These are phyloP conservation scores for Dascyllus trimaculatus DNA, from an alignment of 2,113 vertebrate species.

Conservation along the genomic window DNA sequence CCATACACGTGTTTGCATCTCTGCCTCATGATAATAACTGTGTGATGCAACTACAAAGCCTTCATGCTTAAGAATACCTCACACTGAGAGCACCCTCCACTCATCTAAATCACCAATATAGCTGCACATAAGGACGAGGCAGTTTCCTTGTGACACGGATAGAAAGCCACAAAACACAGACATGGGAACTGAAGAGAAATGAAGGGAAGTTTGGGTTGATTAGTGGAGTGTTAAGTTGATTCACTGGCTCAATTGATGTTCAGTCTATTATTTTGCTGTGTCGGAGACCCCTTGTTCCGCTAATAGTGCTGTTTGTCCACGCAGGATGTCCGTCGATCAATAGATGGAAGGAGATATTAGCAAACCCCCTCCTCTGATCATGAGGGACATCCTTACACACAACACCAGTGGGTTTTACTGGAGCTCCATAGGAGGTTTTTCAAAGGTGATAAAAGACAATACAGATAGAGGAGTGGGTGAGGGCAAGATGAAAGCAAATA, in stretches of 20 bases:
- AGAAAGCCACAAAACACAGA: not conserved
- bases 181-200: not conserved
- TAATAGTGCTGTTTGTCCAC: conserved; percentile 72
- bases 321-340: conserved; percentile 48
- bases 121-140: not conserved
- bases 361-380: conserved; percentile 57
- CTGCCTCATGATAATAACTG: too few species aligned
- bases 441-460: too few species aligned
- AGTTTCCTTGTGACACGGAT: conserved; percentile 1
- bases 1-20: too few species aligned
- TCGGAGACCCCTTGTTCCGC: conserved; percentile 49
- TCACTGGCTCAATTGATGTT: conserved; percentile 62
- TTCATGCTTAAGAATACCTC: not conserved
- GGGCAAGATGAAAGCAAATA: too few species aligned
- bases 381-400: conserved; percentile 38
- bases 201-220: conserved; percentile 19
- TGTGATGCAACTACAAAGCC: not conserved
- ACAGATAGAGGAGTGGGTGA: not conserved
- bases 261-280: conserved; percentile 63
- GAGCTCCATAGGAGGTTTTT: not conserved
- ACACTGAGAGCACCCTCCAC: not conserved
- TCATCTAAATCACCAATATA: not conserved
- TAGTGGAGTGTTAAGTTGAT: conserved; percentile 59
- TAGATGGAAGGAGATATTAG: conserved; percentile 68
- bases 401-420: conserved; percentile 34